phyloP scores from a whole-genome alignment of 2,797 vertebrate genomes.

The Zalophus californianus region DNA sequence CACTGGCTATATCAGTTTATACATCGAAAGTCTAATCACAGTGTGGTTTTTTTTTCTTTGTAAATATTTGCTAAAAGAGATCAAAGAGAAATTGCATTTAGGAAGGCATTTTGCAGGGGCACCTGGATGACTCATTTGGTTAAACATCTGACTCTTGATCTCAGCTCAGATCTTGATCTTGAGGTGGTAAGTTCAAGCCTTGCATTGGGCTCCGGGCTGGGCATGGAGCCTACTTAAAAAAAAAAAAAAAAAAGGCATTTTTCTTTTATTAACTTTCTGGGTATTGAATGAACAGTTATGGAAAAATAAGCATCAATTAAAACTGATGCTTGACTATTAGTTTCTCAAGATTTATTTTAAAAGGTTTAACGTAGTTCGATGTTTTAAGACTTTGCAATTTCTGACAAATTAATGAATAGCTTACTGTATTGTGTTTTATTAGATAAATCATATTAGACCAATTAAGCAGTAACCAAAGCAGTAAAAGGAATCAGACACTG shows the following conservation, averaged over 20 bases:
- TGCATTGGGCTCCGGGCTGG: neutral
- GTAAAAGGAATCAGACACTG: neutral
- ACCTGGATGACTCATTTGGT: neutral
- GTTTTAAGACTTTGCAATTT: neutral
- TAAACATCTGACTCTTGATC: neutral
- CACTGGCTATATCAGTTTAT: neutral
- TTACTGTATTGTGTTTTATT: neutral
- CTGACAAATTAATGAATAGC: neutral
- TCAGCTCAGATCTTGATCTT: neutral
- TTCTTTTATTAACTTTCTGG: neutral
- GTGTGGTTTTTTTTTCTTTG: neutral
- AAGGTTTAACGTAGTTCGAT: neutral
- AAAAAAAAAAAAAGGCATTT: neutral
- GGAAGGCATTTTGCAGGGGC: neutral
- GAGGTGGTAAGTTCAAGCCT: neutral
- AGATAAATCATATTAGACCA: neutral
- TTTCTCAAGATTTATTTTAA: neutral
- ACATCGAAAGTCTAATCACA: neutral
- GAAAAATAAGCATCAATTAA: neutral
- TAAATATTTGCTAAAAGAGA: slow-evolving; percentile 16
- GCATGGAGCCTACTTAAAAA: neutral
- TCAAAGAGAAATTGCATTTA: neutral
- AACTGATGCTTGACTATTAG: neutral
- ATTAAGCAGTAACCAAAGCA: neutral
- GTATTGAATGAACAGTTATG: neutral